Base-by-base conservation (phyloP, 2,888 invertebrate genomes). In the Epirrhoe alternata region DNA sequence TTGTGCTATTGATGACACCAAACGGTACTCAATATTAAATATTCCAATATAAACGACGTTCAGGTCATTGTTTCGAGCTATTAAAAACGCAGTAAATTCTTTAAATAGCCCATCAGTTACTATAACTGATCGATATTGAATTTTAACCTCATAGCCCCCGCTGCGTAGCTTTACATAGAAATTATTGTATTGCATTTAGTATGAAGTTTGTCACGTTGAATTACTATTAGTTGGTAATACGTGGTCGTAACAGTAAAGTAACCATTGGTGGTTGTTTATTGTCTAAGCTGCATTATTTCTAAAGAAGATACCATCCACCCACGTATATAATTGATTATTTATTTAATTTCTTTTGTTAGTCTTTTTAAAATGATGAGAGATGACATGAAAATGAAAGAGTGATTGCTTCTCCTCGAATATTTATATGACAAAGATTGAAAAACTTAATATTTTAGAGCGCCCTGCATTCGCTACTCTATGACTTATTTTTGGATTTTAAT, bases 151-250 rank as follows among this genome's bases (percentile, higher is more conserved):
- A 70, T 30, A 71, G 77, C 74, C 66, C 90, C 90, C 77, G 88
- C 89, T 87, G 90, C 64, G 86, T 87, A 80, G 86, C 74, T 77
- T 75, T 78, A 73, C 75, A 77, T 76, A 74, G 67, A 74, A 80
- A 79, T 80, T 74, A 78, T 75, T 75, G 74, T 75, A 80, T 76
- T 79, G 74, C 75, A 76, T 76, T 78, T 80, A 74, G 81, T 78
- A 82, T 82, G 79, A 83, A 78, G 81, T 86, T 85, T 83, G 83
- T 82, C 83, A 81, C 82, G 80, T 86, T 84, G 85, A 86, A 86
- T 82, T 78, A 78, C 78, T 79, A 82, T 87, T 84, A 82, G 79
- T 74, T 70, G 73, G 73, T 79, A 81, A 81, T 78, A 78, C 75
- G 74, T 79, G 78, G 77, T 79, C 76, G 72, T 66, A 66, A 70